Conservation (phyloP, 2,888 invertebrate species). For the Cheilosia variabilis region DNA sequence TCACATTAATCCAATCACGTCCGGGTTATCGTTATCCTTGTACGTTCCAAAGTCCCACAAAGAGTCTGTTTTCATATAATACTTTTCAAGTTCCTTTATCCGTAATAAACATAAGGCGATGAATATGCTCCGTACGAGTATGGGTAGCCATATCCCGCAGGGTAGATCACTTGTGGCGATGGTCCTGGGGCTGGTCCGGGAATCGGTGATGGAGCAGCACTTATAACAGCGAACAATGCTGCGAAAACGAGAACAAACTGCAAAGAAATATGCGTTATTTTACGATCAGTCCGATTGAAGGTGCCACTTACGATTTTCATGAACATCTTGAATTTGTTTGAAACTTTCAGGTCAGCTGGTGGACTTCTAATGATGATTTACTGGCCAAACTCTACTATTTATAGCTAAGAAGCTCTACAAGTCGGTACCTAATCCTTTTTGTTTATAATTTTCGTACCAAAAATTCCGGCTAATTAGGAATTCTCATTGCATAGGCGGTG, state of each 20-base stretch:
- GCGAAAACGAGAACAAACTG: constrained; percentile 76
- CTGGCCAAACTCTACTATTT: constrained; percentile 29
- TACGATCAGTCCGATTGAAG: background rate
- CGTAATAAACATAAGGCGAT: constrained; percentile 79
- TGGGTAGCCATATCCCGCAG: constrained; percentile 52
- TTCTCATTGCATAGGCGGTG: constrained; percentile 26
- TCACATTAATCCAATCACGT: constrained; percentile 5
- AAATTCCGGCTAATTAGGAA: constrained; percentile 28
- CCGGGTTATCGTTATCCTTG: constrained; percentile 13
- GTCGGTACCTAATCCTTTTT: background rate
- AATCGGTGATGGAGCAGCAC: constrained; percentile 77
- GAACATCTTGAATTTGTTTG: constrained; percentile 44
- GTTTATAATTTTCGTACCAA: constrained; percentile 12
- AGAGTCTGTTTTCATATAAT: constrained; percentile 47
- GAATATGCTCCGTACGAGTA: constrained; percentile 71
- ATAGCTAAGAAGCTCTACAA: constrained; percentile 1
- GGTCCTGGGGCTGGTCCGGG: constrained; percentile 78
- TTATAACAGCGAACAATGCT: constrained; percentile 75
- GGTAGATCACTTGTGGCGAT: constrained; percentile 78
- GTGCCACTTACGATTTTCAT: constrained; percentile 50
- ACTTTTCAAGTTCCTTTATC: constrained; percentile 71
- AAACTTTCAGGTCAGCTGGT: constrained; percentile 30
- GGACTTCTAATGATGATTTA: constrained; percentile 43
- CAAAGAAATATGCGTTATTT: constrained; percentile 1
- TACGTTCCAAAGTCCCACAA: constrained; percentile 7